Evolutionary conservation across 1,140 invertebrate genomes (phyloP).

Genomic region (Orchesella cincta): DNA sequence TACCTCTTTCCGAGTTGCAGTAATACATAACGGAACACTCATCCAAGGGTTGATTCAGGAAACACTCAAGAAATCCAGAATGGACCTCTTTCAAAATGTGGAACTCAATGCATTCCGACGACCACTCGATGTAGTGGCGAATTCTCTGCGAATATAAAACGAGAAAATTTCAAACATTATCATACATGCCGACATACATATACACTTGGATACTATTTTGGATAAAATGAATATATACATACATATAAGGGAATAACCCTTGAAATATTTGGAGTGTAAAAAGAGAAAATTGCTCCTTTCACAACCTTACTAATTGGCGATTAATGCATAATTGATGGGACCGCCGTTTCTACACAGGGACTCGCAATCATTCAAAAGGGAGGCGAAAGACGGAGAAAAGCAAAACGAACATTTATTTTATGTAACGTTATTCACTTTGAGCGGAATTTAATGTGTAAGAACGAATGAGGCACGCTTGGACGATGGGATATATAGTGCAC

Average conservation of each 20-base stretch:
- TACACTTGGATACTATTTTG: too few species aligned
- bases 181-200: too few species aligned
- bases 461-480: too few species aligned
- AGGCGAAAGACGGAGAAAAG: neutral
- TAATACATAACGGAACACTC: constrained; percentile 50
- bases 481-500: too few species aligned
- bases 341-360: neutral
- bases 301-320: neutral
- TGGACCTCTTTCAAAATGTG: constrained; percentile 69
- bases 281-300: neutral
- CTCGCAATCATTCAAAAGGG: neutral
- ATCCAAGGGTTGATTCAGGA: constrained; percentile 57
- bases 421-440: too few species aligned
- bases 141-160: constrained; percentile 62
- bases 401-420: neutral
- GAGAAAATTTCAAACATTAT: neutral
- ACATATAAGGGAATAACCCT: neutral
- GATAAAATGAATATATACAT: too few species aligned
- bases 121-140: constrained; percentile 73
- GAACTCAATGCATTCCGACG: constrained; percentile 68
- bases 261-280: neutral
- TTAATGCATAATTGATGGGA: constrained; percentile 13
- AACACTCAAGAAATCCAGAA: constrained; percentile 67
- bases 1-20: constrained; percentile 49
- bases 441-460: too few species aligned